A percentile compares a stretch with the other conserved stretches of the same genome.
Evolutionary conservation across 1,140 invertebrate species (phyloP).

Genomic region (Tetranychus cinnabarinus): DNA sequence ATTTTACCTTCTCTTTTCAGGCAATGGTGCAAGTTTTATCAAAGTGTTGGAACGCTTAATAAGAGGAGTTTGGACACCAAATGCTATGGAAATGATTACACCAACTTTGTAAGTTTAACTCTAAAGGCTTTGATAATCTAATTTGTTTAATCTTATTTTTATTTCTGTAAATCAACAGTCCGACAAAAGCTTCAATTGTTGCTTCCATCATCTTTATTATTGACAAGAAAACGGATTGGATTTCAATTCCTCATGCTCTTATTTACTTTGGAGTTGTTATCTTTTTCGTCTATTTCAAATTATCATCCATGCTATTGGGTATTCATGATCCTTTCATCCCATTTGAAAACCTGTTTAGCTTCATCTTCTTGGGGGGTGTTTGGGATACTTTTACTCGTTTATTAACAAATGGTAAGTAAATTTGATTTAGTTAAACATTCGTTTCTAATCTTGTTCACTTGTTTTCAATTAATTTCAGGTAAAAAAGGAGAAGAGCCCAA

Average conservation of each 20-base stretch:
- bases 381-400: constrained; percentile 48
- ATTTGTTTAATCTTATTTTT: background rate
- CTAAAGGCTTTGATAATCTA: background rate
- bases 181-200: constrained; percentile 83
- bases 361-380: constrained; percentile 91
- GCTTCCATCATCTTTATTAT: constrained; percentile 86
- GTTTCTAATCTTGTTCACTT: background rate
- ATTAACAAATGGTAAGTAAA: constrained; percentile 15
- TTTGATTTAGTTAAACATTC: background rate
- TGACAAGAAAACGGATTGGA: constrained; percentile 85
- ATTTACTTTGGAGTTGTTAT: constrained; percentile 95
- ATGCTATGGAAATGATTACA: constrained; percentile 89
- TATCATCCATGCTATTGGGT: constrained; percentile 80
- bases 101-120: constrained; percentile 76
- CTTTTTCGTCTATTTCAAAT: constrained; percentile 97
- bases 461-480: background rate
- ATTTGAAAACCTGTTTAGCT: constrained; percentile 93
- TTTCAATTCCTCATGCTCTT: constrained; percentile 81
- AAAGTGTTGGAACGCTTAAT: constrained; percentile 72
- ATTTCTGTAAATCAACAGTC: constrained; percentile 30
- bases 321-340: constrained; percentile 96
- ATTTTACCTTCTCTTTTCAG: constrained; percentile 16
- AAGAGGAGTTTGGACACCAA: constrained; percentile 88
- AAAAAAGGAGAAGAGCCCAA: constrained; percentile 1
- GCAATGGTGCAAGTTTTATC: constrained; percentile 77